phyloP scores from a whole-genome alignment of 2,113 vertebrate species.

The Scolopax mira region DNA sequence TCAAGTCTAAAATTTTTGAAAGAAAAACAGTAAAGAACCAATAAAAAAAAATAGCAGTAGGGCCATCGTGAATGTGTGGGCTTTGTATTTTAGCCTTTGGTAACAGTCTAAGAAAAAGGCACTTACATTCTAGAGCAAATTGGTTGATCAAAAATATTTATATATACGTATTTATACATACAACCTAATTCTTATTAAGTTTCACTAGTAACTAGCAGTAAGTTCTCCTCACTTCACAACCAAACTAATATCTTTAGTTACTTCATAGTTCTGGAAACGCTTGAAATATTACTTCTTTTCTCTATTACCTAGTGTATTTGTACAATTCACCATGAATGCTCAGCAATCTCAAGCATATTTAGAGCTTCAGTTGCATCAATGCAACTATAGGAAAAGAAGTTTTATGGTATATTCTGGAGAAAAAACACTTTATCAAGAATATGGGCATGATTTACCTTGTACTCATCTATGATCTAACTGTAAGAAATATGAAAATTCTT shows the following conservation, averaged over 20 bases:
- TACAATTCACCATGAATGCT: not conserved
- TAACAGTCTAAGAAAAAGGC: not conserved
- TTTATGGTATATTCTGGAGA: not conserved
- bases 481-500: not conserved
- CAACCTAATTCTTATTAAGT: not conserved
- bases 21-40: not conserved
- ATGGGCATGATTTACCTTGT: not conserved
- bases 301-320: not conserved
- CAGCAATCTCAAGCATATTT: not conserved
- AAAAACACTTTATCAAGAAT: not conserved
- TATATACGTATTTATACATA: not conserved
- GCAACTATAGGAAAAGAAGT: not conserved
- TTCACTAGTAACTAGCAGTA: not conserved
- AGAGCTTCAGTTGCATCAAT: not conserved
- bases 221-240: not conserved
- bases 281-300: not conserved
- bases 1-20: not conserved
- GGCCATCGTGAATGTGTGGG: not conserved
- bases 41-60: not conserved
- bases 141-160: not conserved
- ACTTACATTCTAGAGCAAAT: not conserved
- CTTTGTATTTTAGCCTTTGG: not conserved
- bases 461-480: not conserved
- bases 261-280: not conserved
- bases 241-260: not conserved